Evolutionary conservation across 30 jellyfish, hydroid and myxozoan genomes (phyloP).

Genomic region (Hydractinia echinata): DNA sequence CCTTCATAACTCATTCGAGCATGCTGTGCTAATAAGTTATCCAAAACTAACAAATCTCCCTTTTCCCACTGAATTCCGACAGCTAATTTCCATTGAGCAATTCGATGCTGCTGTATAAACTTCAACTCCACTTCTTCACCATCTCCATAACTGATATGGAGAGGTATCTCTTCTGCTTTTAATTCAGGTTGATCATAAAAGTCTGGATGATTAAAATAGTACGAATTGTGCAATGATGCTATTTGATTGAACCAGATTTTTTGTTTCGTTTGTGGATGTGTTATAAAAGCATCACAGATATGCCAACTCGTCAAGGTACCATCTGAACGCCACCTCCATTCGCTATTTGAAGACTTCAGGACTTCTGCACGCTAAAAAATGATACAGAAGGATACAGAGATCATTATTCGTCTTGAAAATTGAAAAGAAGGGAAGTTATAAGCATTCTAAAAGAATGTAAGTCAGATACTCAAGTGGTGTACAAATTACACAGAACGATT

Average conservation of each 20-base stretch:
- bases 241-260: constrained; percentile 79
- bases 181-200: constrained; percentile 22
- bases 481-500: too few species aligned
- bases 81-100: constrained; percentile 67
- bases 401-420: too few species aligned
- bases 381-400: too few species aligned
- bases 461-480: too few species aligned
- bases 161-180: constrained; percentile 53
- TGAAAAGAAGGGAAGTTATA: too few species aligned
- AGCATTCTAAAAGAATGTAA: too few species aligned
- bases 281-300: constrained; percentile 28
- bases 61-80: constrained; percentile 74
- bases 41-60: constrained; percentile 60
- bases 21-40: constrained; percentile 73
- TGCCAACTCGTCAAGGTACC: constrained; percentile 17
- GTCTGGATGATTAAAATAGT: constrained; percentile 61
- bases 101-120: constrained; percentile 58
- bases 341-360: background rate
- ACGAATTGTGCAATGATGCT: constrained; percentile 62
- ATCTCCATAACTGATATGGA: constrained; percentile 73
- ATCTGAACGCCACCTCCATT: constrained; percentile 4
- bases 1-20: constrained; percentile 69
- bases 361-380: constrained; percentile 1
- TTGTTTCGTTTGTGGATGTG: constrained; percentile 66
- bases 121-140: constrained; percentile 87